phyloP scores from a whole-genome alignment of 1,140 invertebrate genomes.

The Bombus difficillimus region DNA sequence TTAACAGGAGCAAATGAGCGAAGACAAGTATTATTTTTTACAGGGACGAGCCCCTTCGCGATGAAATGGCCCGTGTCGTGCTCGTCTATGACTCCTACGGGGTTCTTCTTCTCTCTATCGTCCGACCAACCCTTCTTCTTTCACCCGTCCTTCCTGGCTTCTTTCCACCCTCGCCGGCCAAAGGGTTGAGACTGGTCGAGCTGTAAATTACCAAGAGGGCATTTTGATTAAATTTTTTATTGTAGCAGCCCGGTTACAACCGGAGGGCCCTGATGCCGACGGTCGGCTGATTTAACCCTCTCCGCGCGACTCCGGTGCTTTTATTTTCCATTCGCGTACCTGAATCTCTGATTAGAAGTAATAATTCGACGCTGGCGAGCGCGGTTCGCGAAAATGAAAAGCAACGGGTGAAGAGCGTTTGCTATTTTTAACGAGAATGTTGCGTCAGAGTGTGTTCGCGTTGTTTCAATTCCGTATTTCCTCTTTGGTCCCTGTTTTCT shows the following conservation, averaged over 20 bases:
- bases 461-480: no score
- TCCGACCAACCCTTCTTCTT: conserved; percentile 36
- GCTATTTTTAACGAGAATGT: background rate
- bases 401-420: background rate
- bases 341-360: conserved; percentile 67
- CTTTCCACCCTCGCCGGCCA: conserved; percentile 4
- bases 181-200: conserved; percentile 76
- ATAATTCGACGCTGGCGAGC: conserved; percentile 51
- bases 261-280: conserved; percentile 51
- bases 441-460: no score
- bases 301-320: conserved; percentile 45
- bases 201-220: conserved; percentile 82
- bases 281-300: conserved; percentile 77
- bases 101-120: conserved; percentile 63
- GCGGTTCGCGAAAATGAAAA: background rate
- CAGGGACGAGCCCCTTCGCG: conserved; percentile 46
- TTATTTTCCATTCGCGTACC: conserved; percentile 66
- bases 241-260: conserved; percentile 70
- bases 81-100: conserved; percentile 71
- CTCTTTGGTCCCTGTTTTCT: no score
- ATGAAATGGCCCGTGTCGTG: conserved; percentile 57
- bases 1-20: conserved; percentile 69
- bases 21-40: conserved; percentile 76
- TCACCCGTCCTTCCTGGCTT: conserved; percentile 29
- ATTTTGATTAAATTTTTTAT: conserved; percentile 84